phyloP scores from a whole-genome alignment of 2,113 vertebrate genomes.

The Jaculus jaculus region DNA sequence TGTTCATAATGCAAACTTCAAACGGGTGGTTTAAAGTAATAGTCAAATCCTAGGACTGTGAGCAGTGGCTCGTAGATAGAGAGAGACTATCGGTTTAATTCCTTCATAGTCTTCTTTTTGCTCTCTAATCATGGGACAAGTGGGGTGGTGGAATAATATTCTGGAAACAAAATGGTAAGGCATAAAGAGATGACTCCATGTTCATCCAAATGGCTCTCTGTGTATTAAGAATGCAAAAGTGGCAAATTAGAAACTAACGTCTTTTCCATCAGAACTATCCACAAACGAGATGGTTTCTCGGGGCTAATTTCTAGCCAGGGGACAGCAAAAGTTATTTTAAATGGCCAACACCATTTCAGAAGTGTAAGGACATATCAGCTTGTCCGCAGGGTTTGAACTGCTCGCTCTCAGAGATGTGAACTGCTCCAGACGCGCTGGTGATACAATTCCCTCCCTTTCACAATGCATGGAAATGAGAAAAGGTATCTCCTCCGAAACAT shows the following conservation, averaged over 20 bases:
- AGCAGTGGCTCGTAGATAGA: conserved; percentile 78
- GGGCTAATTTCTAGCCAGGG: conserved; percentile 48
- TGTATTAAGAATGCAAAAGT: conserved; percentile 64
- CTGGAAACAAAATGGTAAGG: conserved; percentile 61
- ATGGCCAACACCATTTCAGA: conserved; percentile 65
- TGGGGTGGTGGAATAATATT: conserved; percentile 70
- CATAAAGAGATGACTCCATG: conserved; percentile 55
- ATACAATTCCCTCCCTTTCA: conserved; percentile 62
- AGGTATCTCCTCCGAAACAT: conserved; percentile 74
- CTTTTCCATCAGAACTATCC: conserved; percentile 63
- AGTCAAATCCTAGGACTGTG: conserved; percentile 78
- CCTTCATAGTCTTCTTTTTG: conserved; percentile 76
- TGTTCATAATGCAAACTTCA: conserved; percentile 81
- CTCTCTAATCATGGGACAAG: conserved; percentile 60
- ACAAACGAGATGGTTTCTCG: conserved; percentile 43
- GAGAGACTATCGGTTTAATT: conserved; percentile 73
- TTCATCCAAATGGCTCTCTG: conserved; percentile 61
- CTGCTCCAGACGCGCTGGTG: background rate
- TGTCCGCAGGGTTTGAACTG: conserved; percentile 13
- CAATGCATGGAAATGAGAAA: conserved; percentile 77
- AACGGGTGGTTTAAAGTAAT: conserved; percentile 78
- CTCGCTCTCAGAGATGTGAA: background rate
- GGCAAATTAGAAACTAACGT: conserved; percentile 65
- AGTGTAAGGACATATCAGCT: conserved; percentile 18
- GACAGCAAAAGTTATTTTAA: conserved; percentile 51